Conservation (phyloP, 2,888 invertebrate species). For the Papilio protenor region DNA sequence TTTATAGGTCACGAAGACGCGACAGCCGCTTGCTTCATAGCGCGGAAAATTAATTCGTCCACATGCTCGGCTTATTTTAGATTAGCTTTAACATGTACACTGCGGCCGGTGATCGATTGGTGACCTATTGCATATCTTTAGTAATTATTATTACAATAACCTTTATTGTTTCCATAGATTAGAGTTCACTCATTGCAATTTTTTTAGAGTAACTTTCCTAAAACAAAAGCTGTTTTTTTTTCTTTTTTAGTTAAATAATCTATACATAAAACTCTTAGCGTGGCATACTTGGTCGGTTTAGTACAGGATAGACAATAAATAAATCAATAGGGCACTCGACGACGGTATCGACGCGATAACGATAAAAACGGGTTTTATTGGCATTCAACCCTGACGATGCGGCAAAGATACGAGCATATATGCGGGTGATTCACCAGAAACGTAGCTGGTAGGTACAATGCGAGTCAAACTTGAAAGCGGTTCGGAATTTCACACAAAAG, state of each 20-base stretch:
- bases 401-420: conserved; percentile 49
- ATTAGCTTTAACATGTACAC: conserved; percentile 28
- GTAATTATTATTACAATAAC: background rate
- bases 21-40: conserved; percentile 62
- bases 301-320: conserved; percentile 52
- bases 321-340: conserved; percentile 60
- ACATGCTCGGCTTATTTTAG: conserved; percentile 68
- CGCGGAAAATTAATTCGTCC: conserved; percentile 68
- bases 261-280: background rate
- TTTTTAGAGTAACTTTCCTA: too few species aligned
- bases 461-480: background rate
- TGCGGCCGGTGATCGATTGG: background rate
- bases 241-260: background rate
- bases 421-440: conserved; percentile 62
- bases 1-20: conserved; percentile 70
- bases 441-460: conserved; percentile 50
- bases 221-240: too few species aligned
- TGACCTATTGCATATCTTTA: background rate
- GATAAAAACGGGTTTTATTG: conserved; percentile 58
- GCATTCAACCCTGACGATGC: conserved; percentile 55
- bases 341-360: conserved; percentile 55
- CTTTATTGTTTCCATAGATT: too few species aligned
- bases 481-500: background rate
- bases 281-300: conserved; percentile 7
- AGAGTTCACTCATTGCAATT: too few species aligned